These are phyloP conservation scores for Zaprionus nigranus DNA, from an alignment of 1,140 invertebrate species.

Conservation along the genomic window DNA sequence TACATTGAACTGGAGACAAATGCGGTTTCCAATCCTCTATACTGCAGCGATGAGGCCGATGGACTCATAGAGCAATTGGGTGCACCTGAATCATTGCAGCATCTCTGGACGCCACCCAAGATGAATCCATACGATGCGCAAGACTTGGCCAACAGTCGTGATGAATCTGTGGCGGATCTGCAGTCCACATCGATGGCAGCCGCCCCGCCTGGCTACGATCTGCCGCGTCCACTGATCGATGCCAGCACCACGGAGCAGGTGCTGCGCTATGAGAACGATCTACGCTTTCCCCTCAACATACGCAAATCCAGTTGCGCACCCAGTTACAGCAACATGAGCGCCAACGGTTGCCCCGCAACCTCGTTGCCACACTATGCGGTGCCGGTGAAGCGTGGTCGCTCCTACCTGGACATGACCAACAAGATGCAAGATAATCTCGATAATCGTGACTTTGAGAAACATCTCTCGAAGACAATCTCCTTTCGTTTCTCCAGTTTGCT, in stretches of 20 bases:
- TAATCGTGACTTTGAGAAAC: constrained; percentile 79
- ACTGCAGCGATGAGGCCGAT: constrained; percentile 68
- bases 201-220: constrained; percentile 75
- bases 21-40: constrained; percentile 82
- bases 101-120: constrained; percentile 78
- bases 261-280: constrained; percentile 81
- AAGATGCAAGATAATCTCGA: constrained; percentile 82
- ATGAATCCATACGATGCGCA: constrained; percentile 69
- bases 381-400: constrained; percentile 76
- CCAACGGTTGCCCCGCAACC: constrained; percentile 34
- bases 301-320: constrained; percentile 70
- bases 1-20: constrained; percentile 87
- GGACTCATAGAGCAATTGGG: constrained; percentile 48
- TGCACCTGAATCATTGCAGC: constrained; percentile 70
- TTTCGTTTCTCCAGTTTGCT: constrained; percentile 82
- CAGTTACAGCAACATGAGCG: constrained; percentile 73
- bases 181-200: constrained; percentile 38
- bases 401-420: constrained; percentile 82
- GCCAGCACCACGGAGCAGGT: constrained; percentile 69
- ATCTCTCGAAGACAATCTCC: constrained; percentile 81
- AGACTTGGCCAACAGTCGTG: constrained; percentile 65
- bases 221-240: constrained; percentile 77
- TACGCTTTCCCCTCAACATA: constrained; percentile 77
- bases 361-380: constrained; percentile 69
- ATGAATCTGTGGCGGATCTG: constrained; percentile 62